Evolutionary conservation across 2,113 vertebrate genomes (phyloP).

Genomic region (Dasyornis broadbenti): DNA sequence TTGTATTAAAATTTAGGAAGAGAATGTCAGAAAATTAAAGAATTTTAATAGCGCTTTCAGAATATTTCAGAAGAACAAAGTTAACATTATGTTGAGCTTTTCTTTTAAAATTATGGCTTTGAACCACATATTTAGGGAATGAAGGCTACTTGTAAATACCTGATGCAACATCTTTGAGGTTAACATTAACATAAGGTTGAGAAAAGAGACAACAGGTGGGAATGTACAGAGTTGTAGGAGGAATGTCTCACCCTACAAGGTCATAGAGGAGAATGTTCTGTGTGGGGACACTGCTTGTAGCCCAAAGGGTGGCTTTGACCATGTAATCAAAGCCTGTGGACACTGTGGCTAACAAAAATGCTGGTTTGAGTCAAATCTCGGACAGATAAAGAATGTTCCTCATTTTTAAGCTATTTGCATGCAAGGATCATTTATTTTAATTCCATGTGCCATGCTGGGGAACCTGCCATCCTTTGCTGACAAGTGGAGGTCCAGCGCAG

Average conservation of each 20-base stretch:
- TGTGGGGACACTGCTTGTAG: no score
- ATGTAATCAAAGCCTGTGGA: accelerated
- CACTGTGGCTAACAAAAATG: not conserved
- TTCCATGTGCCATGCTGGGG: not conserved
- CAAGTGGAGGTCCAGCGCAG: not conserved
- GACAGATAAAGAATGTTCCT: not conserved
- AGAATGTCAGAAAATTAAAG: not conserved
- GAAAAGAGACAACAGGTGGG: not conserved
- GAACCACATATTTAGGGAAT: not conserved
- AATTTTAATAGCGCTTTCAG: not conserved
- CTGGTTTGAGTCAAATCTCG: not conserved
- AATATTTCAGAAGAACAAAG: not conserved
- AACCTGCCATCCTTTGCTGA: not conserved
- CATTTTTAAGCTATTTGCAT: not conserved
- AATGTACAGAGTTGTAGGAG: not conserved
- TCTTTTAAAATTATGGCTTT: not conserved
- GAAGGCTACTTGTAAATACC: not conserved
- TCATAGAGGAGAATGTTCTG: not conserved
- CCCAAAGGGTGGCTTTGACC: not conserved
- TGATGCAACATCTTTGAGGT: not conserved
- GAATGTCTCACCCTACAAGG: not conserved
- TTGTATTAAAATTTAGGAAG: not conserved
- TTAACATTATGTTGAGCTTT: not conserved
- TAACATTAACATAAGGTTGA: not conserved
- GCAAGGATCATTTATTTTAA: not conserved